Percentiles rank a stretch among this genome's conserved stretches.
Evolutionary conservation across 2,797 vertebrate species (phyloP).

Genomic region (Notolepis coatsorum): DNA sequence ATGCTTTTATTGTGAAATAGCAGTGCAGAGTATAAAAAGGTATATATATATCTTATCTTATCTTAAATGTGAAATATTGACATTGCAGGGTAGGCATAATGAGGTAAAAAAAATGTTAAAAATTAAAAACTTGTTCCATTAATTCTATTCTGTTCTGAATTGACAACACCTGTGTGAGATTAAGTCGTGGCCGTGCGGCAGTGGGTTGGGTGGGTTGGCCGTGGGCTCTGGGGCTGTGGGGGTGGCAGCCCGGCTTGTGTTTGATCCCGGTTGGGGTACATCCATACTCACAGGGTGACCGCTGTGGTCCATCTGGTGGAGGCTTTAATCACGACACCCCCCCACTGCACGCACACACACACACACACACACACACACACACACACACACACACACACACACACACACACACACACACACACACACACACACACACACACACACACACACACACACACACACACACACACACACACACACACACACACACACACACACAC

Average conservation of each 20-base stretch:
- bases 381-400: conserved; percentile 4
- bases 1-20: too few species aligned
- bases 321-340: conserved; percentile 76
- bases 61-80: too few species aligned
- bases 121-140: too few species aligned
- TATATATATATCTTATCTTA: too few species aligned
- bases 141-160: background rate
- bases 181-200: conserved; percentile 16
- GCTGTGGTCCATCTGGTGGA: conserved; percentile 84
- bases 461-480: conserved; percentile 13
- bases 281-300: conserved; percentile 73
- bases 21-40: too few species aligned
- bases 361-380: conserved; percentile 2
- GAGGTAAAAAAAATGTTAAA: too few species aligned
- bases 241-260: conserved; percentile 69
- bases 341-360: conserved; percentile 10
- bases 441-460: conserved; percentile 24
- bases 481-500: background rate
- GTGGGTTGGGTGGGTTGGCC: conserved; percentile 52
- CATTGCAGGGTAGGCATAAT: too few species aligned
- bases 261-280: conserved; percentile 84
- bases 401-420: conserved; percentile 6
- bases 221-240: conserved; percentile 44
- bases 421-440: conserved; percentile 14
- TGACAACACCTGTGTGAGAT: conserved; percentile 10